Percentiles rank a stretch among this genome's conserved stretches.
phyloP scores from a whole-genome alignment of 2,888 invertebrate genomes.

The Cremastobaeus sp. region DNA sequence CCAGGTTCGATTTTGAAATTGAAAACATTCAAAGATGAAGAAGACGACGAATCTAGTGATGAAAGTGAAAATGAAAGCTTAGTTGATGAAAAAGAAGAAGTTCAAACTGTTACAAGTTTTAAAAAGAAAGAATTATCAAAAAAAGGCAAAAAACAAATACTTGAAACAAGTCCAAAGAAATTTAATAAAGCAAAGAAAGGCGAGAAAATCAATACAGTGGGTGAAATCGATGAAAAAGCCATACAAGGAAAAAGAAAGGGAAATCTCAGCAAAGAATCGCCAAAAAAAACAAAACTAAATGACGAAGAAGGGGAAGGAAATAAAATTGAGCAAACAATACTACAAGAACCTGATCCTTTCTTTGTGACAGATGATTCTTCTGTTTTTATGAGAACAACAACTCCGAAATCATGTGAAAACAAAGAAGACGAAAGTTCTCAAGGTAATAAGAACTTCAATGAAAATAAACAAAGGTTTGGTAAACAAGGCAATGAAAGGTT shows the following conservation, averaged over 20 bases:
- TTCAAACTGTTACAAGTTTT: not conserved
- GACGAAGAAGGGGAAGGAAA: conserved; percentile 58
- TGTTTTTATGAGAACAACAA: conserved; percentile 65
- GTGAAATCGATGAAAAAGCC: no score
- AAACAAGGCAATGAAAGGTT: not conserved
- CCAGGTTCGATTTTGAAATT: conserved; percentile 15
- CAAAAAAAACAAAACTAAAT: conserved; percentile 14
- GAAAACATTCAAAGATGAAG: conserved; percentile 24
- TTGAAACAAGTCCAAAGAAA: no score
- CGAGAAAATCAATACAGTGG: not conserved
- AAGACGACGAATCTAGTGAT: conserved; percentile 5
- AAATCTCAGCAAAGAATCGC: not conserved
- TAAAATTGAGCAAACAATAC: conserved; percentile 31
- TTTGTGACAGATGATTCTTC: conserved; percentile 67
- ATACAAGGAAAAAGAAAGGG: not conserved
- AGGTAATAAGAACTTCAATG: not conserved
- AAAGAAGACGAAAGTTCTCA: not conserved
- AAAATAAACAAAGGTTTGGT: not conserved
- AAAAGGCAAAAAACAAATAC: no score
- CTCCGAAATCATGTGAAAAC: conserved; percentile 52
- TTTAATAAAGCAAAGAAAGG: conserved; percentile 17
- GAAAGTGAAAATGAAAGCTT: conserved; percentile 4
- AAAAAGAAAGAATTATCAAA: conserved; percentile 1
- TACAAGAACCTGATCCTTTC: conserved; percentile 69
- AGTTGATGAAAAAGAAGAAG: conserved; percentile 12